These are phyloP conservation scores for Schizaphis graminum DNA, from an alignment of 2,888 invertebrate genomes.

Conservation along the genomic window DNA sequence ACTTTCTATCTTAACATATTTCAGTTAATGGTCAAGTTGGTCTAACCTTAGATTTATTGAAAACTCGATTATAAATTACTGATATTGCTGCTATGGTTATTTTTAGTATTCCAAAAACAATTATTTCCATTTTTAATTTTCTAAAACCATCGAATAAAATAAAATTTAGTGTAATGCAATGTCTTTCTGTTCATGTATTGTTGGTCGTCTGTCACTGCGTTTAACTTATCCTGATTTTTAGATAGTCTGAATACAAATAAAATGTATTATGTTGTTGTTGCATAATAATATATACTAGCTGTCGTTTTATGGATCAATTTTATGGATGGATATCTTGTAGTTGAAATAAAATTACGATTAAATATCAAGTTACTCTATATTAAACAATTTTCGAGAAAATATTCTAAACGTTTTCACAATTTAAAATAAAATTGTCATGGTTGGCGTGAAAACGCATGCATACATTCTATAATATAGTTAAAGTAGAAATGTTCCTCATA, in stretches of 20 bases:
- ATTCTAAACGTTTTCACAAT: neutral
- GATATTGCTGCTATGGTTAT: neutral
- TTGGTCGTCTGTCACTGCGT: neutral
- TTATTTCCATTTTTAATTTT: neutral
- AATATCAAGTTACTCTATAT: neutral
- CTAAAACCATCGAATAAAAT: neutral
- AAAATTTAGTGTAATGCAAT: neutral
- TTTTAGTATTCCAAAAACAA: neutral
- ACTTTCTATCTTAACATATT: neutral
- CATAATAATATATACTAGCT: neutral
- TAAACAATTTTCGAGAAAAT: neutral
- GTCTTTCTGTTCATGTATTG: neutral
- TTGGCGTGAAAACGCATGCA: too few relatives aligned
- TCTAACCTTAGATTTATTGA: neutral
- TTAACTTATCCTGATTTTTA: neutral
- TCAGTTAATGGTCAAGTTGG: neutral
- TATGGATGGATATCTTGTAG: neutral
- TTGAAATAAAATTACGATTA: neutral
- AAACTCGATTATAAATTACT: neutral
- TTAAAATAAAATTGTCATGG: too few relatives aligned
- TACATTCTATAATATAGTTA: too few relatives aligned
- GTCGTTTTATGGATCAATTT: neutral
- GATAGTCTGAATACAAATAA: neutral
- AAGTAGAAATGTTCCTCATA: too few relatives aligned
- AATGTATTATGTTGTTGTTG: neutral